Evolutionary conservation across 2,888 invertebrate genomes (phyloP).

Genomic region (Nomada fabriciana): DNA sequence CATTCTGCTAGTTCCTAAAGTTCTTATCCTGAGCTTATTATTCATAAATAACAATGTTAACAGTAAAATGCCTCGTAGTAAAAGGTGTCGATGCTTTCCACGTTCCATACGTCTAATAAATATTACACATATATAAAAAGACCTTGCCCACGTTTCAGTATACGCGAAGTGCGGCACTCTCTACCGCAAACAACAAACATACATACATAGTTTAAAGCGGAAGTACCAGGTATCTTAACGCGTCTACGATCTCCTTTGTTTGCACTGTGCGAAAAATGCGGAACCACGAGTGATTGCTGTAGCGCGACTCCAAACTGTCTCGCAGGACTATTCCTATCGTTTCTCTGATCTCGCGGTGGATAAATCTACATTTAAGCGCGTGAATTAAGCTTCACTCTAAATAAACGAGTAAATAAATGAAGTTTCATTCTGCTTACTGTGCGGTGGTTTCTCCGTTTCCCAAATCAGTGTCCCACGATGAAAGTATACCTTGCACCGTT

Average conservation of each 20-base stretch:
- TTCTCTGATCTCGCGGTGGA: neutral
- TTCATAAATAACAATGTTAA: too few relatives aligned
- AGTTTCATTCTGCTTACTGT: constrained; percentile 83
- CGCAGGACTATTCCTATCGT: neutral
- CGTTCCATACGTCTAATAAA: too few relatives aligned
- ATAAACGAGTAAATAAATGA: neutral
- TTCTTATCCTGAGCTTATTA: too few relatives aligned
- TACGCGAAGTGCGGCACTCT: too few relatives aligned
- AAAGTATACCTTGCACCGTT: constrained; percentile 87
- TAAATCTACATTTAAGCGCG: neutral
- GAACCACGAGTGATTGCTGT: neutral
- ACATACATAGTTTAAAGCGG: neutral
- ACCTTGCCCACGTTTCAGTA: too few relatives aligned
- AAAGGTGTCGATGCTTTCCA: too few relatives aligned
- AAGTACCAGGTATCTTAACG: neutral
- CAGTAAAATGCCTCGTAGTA: too few relatives aligned
- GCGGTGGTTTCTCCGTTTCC: constrained; percentile 87
- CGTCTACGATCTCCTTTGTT: constrained; percentile 17
- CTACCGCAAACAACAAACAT: too few relatives aligned
- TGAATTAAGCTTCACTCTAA: too few relatives aligned
- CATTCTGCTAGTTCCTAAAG: too few relatives aligned
- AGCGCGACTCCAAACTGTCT: too few relatives aligned
- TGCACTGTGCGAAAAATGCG: neutral
- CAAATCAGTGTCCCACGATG: constrained; percentile 88
- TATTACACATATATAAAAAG: too few relatives aligned